Evolutionary conservation across 2,113 vertebrate genomes (phyloP).

Genomic region (Syngnathus floridae): DNA sequence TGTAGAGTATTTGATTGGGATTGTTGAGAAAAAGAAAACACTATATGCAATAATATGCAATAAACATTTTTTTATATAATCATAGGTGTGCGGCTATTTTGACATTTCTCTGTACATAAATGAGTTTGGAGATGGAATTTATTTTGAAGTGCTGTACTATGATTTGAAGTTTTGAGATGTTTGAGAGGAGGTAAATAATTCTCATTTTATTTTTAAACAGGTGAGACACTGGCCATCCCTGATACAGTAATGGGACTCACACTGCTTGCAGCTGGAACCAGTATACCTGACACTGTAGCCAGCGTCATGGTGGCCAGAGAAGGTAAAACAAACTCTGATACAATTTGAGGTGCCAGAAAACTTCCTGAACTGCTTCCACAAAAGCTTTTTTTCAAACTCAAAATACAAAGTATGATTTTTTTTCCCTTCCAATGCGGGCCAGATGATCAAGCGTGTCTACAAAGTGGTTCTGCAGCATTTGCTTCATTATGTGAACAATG

Average conservation of each 20-base stretch:
- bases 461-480: neutral
- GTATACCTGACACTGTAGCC: conserved; percentile 90
- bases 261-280: conserved; percentile 90
- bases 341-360: neutral
- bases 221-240: conserved; percentile 86
- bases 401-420: too few species aligned
- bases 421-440: neutral
- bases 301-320: conserved; percentile 92
- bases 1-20: too few species aligned
- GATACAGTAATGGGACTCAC: conserved; percentile 97
- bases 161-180: neutral
- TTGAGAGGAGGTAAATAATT: neutral
- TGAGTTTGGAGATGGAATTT: too few species aligned
- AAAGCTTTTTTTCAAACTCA: neutral
- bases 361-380: neutral
- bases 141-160: neutral
- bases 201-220: conserved; percentile 52
- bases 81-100: too few species aligned
- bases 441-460: neutral
- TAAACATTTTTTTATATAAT: too few species aligned
- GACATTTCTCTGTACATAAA: too few species aligned
- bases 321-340: conserved; percentile 67
- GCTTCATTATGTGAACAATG: too few species aligned
- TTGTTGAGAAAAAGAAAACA: too few species aligned
- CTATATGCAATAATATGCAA: too few species aligned